phyloP scores from a whole-genome alignment of 2,113 vertebrate species.

The Galbula dea region DNA sequence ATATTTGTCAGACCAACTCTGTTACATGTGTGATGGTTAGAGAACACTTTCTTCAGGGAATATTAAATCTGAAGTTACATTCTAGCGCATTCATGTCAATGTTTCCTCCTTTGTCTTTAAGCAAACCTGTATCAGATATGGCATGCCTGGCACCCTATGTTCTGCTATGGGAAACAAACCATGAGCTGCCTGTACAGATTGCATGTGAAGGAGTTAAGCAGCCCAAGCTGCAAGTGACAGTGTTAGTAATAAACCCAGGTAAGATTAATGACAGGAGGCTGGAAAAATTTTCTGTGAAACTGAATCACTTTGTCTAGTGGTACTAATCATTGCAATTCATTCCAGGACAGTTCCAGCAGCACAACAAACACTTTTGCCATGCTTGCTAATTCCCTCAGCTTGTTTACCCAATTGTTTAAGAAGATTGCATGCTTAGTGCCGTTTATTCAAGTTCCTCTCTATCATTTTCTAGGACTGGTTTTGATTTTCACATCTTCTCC shows the following conservation, averaged over 20 bases:
- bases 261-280: conserved; percentile 64
- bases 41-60: neutral
- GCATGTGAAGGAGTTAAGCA: conserved; percentile 47
- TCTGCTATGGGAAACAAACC: neutral
- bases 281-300: conserved; percentile 37
- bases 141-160: neutral
- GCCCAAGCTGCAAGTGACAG: conserved; percentile 16
- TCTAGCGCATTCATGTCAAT: neutral
- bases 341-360: conserved; percentile 2
- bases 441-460: neutral
- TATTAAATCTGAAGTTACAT: neutral
- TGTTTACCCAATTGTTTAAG: conserved; percentile 48
- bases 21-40: neutral
- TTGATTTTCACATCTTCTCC: neutral
- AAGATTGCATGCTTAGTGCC: conserved; percentile 5
- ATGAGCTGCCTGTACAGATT: neutral
- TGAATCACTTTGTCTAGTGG: conserved; percentile 23
- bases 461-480: neutral
- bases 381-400: conserved; percentile 34
- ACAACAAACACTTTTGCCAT: conserved; percentile 34
- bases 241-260: conserved; percentile 50
- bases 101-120: neutral
- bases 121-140: fast-evolving
- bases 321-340: conserved; percentile 64
- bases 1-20: neutral